Base-by-base conservation (phyloP, 2,113 vertebrate species). In the Odontesthes bonariensis region DNA sequence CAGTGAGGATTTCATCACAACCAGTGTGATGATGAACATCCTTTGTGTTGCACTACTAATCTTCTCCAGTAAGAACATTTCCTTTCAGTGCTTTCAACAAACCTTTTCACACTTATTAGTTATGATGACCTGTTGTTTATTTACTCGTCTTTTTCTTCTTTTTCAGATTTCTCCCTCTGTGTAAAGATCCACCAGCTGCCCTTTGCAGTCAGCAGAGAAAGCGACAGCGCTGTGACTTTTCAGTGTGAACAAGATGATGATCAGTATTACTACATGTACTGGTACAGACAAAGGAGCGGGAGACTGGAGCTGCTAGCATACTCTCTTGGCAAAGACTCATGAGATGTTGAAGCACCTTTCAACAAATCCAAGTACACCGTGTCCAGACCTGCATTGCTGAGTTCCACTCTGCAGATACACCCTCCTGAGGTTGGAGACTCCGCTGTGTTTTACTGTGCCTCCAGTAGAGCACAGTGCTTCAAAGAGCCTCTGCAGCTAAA, bases 241-340 rank as follows among this genome's bases (percentile, higher is more conserved):
- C 27, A 55, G 6, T 90, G 89, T 75, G 38, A 82, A 40, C 90
- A 91, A 8, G 56, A 89, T 27, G 72, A 86, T 1, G 2, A 1
- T 0, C 13, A 67, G 0, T 2, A 73, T n/a, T 33, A 0, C 8
- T 20, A 75, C 56, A 86, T 88, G 83, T 86, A 8, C 64, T 84
- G 78, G 85, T 87, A 75, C 63, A 84, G 22, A 62, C 66, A 73
- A 4, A 19, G 0, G 17, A 44, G 0, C 35, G 32, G 33, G 19
- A 2, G 58, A 19, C 44, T 82, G 3, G 9, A 80, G 32, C 22
- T 75, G 7, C 6, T 80, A 2, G 6, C 57, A 3, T 75, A 31
- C 47, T 85, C 70, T 59, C 0, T 13, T 14, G 20, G 31, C 12
- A 68, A 72, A 69, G 58, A 17, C 8, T 0, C 0, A 1, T 1